Base-by-base conservation (phyloP, 2,888 invertebrate genomes). In the Drosophila nr. fundita region DNA sequence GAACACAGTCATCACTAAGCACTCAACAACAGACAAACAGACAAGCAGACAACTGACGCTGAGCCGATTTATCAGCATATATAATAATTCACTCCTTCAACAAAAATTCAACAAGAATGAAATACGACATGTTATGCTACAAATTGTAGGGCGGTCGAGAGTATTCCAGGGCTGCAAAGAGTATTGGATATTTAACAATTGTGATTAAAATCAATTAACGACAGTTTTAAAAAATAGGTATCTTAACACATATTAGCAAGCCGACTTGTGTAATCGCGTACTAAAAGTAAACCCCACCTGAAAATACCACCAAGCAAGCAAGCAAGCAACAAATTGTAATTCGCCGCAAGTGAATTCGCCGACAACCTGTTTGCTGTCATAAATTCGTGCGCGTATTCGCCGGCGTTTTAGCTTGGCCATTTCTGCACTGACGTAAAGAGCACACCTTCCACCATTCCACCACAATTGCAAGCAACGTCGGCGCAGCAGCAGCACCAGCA, bases 361-460 rank as follows among this genome's bases (percentile, higher is more conserved):
- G 78, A 89, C 89, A 90, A 89, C 89, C 89, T 89, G 89, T 89
- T 89, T 90, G 85, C 89, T 78, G 73, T 70, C 71, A 76, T 57
- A 78, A 78, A 55, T 73, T 78, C 73, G 76, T 71, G 74, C 57
- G 64, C 63, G 68, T 74, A 45, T 42, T 81, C 79, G 72, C 76
- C 80, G 82, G 71, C 76, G 59, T 78, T 80, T 73, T 65, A 52
- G 60, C 64, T 66, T 61, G 55, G 36, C 24, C 59, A 76, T 71
- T 83, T 76, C 60, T 74, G 70, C 68, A 68, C 60, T 84, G 82
- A 78, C 78, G 78, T 73, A 74, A 65, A 78, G 69, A 73, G 70
- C 74, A 85, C 68, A 80, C 74, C 68, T 73, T 77, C 80, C 91
- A 91, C 73, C 91, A 91, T 92, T 91, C 91, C 91, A 88, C 91